Base-by-base conservation (phyloP, 1,140 invertebrate genomes). In the Drosophila setifemur region DNA sequence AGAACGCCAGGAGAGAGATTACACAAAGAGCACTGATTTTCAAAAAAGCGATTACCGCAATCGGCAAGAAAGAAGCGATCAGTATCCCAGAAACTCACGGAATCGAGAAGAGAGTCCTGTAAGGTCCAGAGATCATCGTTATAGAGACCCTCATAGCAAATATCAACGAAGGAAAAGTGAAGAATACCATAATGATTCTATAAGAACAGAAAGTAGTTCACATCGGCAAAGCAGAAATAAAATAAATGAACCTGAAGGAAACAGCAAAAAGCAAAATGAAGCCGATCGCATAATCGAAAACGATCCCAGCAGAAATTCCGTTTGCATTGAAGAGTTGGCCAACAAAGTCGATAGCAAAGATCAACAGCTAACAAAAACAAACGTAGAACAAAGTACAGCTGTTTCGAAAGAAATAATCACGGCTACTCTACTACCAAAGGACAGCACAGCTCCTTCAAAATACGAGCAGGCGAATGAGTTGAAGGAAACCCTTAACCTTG, bases 1-100 rank as follows among this genome's bases (percentile, higher is more conserved):
- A 37, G 9, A 58, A 11, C 39, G 63, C 18, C 63, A 66, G 12
- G 63, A 66, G 39, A 67, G 60, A 29, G 37, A 67, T 7, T 53
- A 29, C 29, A 25, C 18, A 3, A 63, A 43, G 14, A 52, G 47
- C 37, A 53, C 37, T 53, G 61, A 67, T 44, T 67, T 35, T 48
- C 23, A 60, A 5, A 19, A 55, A 4, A 28, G 9, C 3, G 18
- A 19, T 19, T 9, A 14, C 12, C 42, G 11, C 14, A 44, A 57
- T 12, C 45, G 45, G 8, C 8, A 2, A 4, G 45, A 49, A 4
- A 12, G 28, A 29, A 49, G 18, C 35, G 28, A 23, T 6, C 33
- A 18, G 8, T 37, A 37, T 18, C 16, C 33, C 33, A 37, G 21
- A 18, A 37, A 7, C 16, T 16, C 33, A 37, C 14, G 7, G 2